Percentiles rank a stretch among this genome's conserved stretches.
phyloP scores from a whole-genome alignment of 2,113 vertebrate species.

The Caranx melampygus region DNA sequence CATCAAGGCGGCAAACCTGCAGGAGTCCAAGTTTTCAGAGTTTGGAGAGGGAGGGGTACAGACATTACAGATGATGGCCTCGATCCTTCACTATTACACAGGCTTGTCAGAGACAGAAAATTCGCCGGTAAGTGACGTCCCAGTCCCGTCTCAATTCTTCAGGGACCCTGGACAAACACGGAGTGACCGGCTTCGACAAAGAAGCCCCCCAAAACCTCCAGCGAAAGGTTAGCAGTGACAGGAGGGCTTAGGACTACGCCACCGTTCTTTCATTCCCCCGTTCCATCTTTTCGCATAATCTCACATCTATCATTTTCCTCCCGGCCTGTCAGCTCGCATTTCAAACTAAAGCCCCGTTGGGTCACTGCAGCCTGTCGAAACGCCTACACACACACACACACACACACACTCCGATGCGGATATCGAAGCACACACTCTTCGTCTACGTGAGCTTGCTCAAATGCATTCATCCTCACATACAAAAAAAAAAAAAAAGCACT shows the following conservation, averaged over 20 bases:
- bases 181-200: conserved; percentile 58
- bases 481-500: not conserved
- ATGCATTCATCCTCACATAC: conserved; percentile 13
- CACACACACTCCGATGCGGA: not conserved
- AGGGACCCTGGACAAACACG: conserved; percentile 56
- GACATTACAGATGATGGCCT: conserved; percentile 14
- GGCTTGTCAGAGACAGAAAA: conserved; percentile 14
- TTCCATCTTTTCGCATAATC: conserved; percentile 62
- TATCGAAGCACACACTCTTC: not conserved
- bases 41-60: not conserved
- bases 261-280: conserved; percentile 33
- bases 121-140: conserved; percentile 6
- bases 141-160: conserved; percentile 25
- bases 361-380: conserved; percentile 32
- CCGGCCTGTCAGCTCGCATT: conserved; percentile 57
- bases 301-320: conserved; percentile 72
- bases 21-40: conserved; percentile 12
- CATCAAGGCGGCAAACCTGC: conserved; percentile 6
- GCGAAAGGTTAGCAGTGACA: conserved; percentile 75
- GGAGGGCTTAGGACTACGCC: conserved; percentile 55
- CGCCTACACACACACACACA: not conserved
- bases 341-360: conserved; percentile 56
- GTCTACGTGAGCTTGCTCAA: not conserved
- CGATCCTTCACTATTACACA: conserved; percentile 16
- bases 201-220: conserved; percentile 51